Percentiles rank a stretch among this genome's conserved stretches.
Conservation (phyloP, 1,140 invertebrate species). For the Phortica variegata region DNA sequence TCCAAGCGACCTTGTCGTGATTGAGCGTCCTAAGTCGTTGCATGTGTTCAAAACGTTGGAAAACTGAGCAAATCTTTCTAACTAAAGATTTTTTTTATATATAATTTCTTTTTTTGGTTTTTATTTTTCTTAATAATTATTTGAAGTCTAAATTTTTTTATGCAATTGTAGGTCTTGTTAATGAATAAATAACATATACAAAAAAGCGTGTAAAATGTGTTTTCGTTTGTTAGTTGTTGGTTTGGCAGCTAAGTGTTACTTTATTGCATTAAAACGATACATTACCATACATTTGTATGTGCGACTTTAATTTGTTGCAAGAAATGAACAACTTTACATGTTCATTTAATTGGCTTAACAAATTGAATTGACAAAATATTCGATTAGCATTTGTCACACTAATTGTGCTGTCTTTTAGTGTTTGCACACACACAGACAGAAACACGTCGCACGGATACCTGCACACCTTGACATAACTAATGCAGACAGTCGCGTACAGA, state of each 20-base stretch:
- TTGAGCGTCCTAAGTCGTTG: slow-evolving; percentile 18
- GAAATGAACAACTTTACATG: slow-evolving; percentile 1
- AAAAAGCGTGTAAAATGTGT: background rate
- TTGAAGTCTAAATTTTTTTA: background rate
- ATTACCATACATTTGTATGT: too few relatives aligned
- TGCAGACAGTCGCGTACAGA: too few relatives aligned
- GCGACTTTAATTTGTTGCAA: too few relatives aligned
- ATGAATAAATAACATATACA: background rate
- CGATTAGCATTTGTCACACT: slow-evolving; percentile 15
- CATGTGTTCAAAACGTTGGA: too few relatives aligned
- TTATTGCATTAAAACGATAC: too few relatives aligned
- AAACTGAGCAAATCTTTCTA: too few relatives aligned
- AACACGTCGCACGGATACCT: background rate
- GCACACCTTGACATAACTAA: background rate
- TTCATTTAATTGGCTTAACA: slow-evolving; percentile 23
- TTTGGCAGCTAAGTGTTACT: too few relatives aligned
- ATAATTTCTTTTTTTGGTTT: slow-evolving; percentile 5
- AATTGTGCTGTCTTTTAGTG: slow-evolving; percentile 2
- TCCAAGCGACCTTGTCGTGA: slow-evolving; percentile 52
- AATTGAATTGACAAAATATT: slow-evolving; percentile 17
- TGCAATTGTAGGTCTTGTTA: background rate
- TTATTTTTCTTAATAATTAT: background rate
- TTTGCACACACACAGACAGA: background rate
- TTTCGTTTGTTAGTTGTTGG: too few relatives aligned
- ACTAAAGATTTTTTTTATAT: slow-evolving; percentile 2